Evolutionary conservation across 2,113 vertebrate species (phyloP).

Genomic region (Eira barbara): DNA sequence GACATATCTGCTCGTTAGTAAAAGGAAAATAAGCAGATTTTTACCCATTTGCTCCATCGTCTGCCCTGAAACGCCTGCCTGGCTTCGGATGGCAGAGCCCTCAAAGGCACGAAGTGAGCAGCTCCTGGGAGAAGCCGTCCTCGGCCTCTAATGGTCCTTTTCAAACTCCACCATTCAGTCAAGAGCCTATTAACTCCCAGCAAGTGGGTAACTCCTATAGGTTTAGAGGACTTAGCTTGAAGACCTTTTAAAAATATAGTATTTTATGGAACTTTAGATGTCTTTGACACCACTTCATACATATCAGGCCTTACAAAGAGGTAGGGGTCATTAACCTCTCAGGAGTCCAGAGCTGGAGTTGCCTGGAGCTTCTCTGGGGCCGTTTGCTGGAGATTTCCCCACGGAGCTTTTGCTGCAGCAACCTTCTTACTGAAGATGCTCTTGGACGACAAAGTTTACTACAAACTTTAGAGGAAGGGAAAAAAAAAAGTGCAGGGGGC

Average conservation of each 20-base stretch:
- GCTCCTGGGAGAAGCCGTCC: not conserved
- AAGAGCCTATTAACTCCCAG: conserved; percentile 36
- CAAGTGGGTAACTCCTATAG: conserved; percentile 31
- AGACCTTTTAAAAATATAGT: conserved; percentile 51
- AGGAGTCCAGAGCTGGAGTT: not conserved
- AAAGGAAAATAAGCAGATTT: not conserved
- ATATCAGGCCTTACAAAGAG: conserved; percentile 27
- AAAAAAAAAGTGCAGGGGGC: not conserved
- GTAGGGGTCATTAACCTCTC: not conserved
- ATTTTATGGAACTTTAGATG: not conserved
- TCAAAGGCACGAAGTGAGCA: not conserved
- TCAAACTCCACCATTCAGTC: not conserved
- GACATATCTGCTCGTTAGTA: not conserved
- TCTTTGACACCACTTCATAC: conserved; percentile 34
- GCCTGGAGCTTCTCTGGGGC: not conserved
- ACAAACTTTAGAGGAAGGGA: not conserved
- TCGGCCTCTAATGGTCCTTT: not conserved
- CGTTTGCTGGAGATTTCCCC: not conserved
- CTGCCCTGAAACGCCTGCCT: not conserved
- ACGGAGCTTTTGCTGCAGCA: not conserved
- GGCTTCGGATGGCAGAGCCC: not conserved
- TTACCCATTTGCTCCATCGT: not conserved
- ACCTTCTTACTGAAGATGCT: not conserved
- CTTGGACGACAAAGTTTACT: not conserved
- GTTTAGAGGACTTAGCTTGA: conserved; percentile 34